These are phyloP conservation scores for Muscicapa adusta DNA, from an alignment of 2,113 vertebrate species.

Conservation along the genomic window DNA sequence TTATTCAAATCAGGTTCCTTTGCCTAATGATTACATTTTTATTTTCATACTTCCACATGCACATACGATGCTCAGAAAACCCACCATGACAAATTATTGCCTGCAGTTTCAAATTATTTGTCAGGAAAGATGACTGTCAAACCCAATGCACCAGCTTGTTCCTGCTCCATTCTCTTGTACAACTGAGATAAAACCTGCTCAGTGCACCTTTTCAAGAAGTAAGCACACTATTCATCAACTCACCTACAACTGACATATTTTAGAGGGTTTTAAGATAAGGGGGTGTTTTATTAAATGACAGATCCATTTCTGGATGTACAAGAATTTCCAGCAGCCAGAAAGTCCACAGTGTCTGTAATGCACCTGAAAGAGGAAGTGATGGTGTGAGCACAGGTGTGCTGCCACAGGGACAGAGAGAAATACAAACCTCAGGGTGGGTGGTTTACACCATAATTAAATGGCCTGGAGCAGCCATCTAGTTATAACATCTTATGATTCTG, in stretches of 20 bases:
- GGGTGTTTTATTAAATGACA: not conserved
- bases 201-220: not conserved
- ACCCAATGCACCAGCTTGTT: not conserved
- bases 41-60: not conserved
- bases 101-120: not conserved
- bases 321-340: not conserved
- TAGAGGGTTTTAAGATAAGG: not conserved
- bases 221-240: not conserved
- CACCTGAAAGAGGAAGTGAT: not conserved
- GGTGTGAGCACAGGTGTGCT: not conserved
- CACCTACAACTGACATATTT: not conserved
- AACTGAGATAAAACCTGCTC: not conserved
- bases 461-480: not conserved
- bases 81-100: not conserved
- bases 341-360: not conserved
- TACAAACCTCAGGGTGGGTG: not conserved
- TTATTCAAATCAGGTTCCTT: not conserved
- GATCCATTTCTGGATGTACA: not conserved
- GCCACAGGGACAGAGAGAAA: not conserved
- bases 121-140: constrained; percentile 12
- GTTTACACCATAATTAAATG: not conserved
- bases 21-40: not conserved
- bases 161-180: not conserved
- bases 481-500: not conserved
- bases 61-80: not conserved